These are phyloP conservation scores for Ceratina japonica DNA, from an alignment of 1,140 invertebrate genomes.

Conservation along the genomic window DNA sequence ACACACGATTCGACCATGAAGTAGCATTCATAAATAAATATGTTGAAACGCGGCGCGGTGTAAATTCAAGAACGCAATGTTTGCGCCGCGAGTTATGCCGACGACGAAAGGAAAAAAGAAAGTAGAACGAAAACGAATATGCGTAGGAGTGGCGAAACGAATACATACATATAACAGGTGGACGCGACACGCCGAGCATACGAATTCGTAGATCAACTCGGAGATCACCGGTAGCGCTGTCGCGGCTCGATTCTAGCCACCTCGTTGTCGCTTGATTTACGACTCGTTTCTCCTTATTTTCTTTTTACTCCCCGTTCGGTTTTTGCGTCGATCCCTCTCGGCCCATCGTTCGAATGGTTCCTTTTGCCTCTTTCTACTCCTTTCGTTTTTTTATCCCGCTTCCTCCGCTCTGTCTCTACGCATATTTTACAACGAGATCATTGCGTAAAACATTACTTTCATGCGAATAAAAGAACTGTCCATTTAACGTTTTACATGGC, in stretches of 20 bases:
- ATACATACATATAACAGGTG: too few relatives aligned
- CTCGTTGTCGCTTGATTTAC: constrained; percentile 75
- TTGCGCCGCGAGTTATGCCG: too few relatives aligned
- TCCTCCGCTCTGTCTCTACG: neutral
- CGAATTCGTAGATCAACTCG: constrained; percentile 27
- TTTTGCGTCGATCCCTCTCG: neutral
- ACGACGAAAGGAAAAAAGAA: neutral
- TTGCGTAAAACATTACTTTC: too few relatives aligned
- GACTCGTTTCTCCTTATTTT: constrained; percentile 57
- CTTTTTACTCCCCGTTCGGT: constrained; percentile 17
- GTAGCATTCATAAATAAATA: too few relatives aligned
- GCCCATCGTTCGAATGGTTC: constrained; percentile 11
- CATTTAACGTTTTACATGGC: too few relatives aligned
- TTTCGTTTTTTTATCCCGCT: neutral
- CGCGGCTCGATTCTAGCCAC: constrained; percentile 7
- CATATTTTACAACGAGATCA: too few relatives aligned
- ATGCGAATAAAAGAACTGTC: too few relatives aligned
- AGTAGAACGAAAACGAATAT: neutral
- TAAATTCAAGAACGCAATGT: neutral
- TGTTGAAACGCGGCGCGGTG: too few relatives aligned
- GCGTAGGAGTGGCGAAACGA: neutral
- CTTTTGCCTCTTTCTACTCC: constrained; percentile 9
- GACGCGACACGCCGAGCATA: too few relatives aligned
- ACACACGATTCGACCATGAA: too few relatives aligned
- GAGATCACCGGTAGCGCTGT: constrained; percentile 49